Evolutionary conservation across 2,797 vertebrate genomes (phyloP).

Genomic region (Girardinus metallicus): DNA sequence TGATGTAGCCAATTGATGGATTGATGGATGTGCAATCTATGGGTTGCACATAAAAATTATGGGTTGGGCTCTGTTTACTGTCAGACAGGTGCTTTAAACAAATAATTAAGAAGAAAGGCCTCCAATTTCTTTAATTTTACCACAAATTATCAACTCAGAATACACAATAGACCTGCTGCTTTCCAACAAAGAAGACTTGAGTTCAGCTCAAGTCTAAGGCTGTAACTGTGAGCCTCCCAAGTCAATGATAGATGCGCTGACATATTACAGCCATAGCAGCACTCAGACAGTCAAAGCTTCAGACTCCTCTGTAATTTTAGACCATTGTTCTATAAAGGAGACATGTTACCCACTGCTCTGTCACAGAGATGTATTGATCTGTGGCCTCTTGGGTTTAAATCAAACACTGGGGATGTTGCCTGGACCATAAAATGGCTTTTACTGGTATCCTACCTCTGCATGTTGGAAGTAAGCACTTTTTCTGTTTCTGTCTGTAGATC

Average conservation of each 20-base stretch:
- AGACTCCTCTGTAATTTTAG: conserved; percentile 50
- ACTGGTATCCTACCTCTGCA: background rate
- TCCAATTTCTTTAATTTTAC: background rate
- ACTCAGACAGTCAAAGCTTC: conserved; percentile 20
- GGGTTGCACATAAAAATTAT: too few relatives aligned
- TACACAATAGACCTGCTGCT: background rate
- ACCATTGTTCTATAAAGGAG: conserved; percentile 39
- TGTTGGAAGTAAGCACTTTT: conserved; percentile 19
- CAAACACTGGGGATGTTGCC: conserved; percentile 7
- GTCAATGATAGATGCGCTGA: conserved; percentile 32
- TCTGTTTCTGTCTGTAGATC: conserved; percentile 79
- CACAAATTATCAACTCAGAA: background rate
- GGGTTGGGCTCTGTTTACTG: too few relatives aligned
- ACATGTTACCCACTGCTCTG: conserved; percentile 16
- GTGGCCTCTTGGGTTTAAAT: conserved; percentile 16
- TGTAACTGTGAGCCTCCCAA: conserved; percentile 33
- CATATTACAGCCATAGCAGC: conserved; percentile 24
- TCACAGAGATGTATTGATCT: conserved; percentile 54
- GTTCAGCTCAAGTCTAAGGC: conserved; percentile 14
- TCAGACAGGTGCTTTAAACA: too few relatives aligned
- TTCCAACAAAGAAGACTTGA: background rate
- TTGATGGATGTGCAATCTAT: too few relatives aligned
- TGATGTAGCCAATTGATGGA: too few relatives aligned
- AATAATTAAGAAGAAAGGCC: too few relatives aligned
- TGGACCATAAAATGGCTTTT: conserved; percentile 5